phyloP scores from a whole-genome alignment of 2,113 vertebrate species.

The Melanostigma gelatinosum region DNA sequence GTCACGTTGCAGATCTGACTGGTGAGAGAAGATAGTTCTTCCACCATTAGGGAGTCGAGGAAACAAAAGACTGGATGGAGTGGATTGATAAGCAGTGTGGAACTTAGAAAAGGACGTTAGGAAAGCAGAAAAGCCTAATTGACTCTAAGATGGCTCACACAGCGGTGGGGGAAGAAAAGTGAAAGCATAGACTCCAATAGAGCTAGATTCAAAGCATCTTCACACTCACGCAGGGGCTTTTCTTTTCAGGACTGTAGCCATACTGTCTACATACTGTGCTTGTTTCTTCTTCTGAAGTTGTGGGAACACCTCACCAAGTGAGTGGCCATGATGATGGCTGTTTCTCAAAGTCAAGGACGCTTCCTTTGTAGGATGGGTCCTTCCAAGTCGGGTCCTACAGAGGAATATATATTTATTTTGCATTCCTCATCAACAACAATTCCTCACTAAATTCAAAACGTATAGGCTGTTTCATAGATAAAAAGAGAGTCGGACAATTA shows the following conservation, averaged over 20 bases:
- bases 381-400: background rate
- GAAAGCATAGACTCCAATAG: background rate
- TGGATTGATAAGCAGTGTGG: constrained; percentile 32
- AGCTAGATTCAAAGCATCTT: background rate
- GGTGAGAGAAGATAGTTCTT: constrained; percentile 2
- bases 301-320: background rate
- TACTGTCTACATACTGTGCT: too few relatives aligned
- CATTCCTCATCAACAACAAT: background rate
- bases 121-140: constrained; percentile 4
- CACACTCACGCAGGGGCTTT: background rate
- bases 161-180: background rate
- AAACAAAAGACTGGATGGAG: constrained; percentile 6
- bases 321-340: background rate
- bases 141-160: background rate
- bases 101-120: background rate
- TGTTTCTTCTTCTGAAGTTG: too few relatives aligned
- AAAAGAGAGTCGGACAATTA: background rate
- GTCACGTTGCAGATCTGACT: constrained; percentile 10
- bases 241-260: too few relatives aligned
- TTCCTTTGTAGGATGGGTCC: background rate
- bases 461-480: background rate
- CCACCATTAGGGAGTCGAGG: background rate
- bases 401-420: background rate
- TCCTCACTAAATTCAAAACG: background rate
- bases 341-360: too few relatives aligned